Evolutionary conservation across 2,797 vertebrate genomes (phyloP), one percentile per base, ranked within the genome.

Genomic region (Cyclopterus lumpus): DNA sequence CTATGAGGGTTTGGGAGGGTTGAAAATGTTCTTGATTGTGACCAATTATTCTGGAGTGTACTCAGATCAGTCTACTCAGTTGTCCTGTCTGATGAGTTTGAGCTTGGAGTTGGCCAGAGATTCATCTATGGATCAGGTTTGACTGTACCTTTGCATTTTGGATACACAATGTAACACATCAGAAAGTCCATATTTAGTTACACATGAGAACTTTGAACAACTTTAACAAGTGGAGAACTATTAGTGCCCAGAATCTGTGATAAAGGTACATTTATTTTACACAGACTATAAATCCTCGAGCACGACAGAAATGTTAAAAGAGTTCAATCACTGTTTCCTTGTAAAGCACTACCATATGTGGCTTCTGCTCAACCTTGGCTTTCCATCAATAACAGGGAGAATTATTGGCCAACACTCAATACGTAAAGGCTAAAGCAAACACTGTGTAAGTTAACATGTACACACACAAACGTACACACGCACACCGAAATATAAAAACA

Each of bases 381-480:
- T 77, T 75, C 6, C 28, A 67, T 86, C 79, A 83, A 74, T 60
- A 65, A 57, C 40, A 60, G 53, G 26, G 62, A 72, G 70, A 81
- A 68, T 79, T 79, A 88, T 26, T 62, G 71, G 77, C 65, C 64
- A 64, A 73, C 58, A 34, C 53, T 81, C 80, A 90, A 49, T 79
- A 77, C 79, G 71, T 81, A 83, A 86, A 83, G 67, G 73, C 67
- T 77, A 79, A 86, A 78, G 71, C 53, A 87, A 89, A 89, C 73
- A 84, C 16, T 61, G 67, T 62, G 53, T 69, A 69, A 73, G 64
- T 77, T 58, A 67, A 24, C 22, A 26, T 20, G 79, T 1, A 79
- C 64, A 57, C 40, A 28, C 32, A 38, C 8, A 70, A 12, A 49
- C n/a, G 62, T 22, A 61, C 58, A 36, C 15, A 66, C 6, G 7